Base-by-base conservation (phyloP, 2,113 vertebrate species). In the Gopherus flavomarginatus region DNA sequence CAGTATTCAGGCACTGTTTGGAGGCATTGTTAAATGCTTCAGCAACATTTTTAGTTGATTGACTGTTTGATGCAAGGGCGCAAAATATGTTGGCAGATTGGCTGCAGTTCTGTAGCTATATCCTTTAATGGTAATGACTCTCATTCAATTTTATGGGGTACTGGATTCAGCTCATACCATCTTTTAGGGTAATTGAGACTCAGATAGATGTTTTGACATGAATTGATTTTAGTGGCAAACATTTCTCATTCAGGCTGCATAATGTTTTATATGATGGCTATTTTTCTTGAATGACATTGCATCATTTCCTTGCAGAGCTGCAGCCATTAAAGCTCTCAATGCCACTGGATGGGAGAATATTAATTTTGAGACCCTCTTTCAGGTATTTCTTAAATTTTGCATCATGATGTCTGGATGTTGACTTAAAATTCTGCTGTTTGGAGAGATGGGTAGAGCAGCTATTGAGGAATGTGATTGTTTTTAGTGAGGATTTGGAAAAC, bases 271-370 rank as follows among this genome's bases (percentile, higher is more conserved):
- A 52, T 22, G 93, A 65, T 10, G 5, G 7, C 29, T 0, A 38
- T n/a, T 4, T 27, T 22, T 65, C 8, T 81, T 35, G 22, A 31
- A 27, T 89, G 72, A 77, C 42, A 1, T 44, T 54, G 53, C 2
- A 1, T 83, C 83, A 0, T 93, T 97, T 65, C 96, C 89, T 50
- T 81, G 75, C 94, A 99, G 99, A 97, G 98, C 99, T 31, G 96
- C 98, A 47, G 99, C 99, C 89, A 98, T 98, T 92, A 98, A 98
- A 96, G 99, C 99, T 49, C 95, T 99, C 52, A 99, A 99, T 95
- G 96, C 97, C 47, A 99, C 99, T 0, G 99, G 99, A 50, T 99
- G 99, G 93, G 97, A 95, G 3, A 96, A 99, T 89, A 98, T 99
- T 89, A 98, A 97, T 89, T 91, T 98, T 59, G 94, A 98, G 13